These are phyloP conservation scores for Steatornis caripensis DNA, from an alignment of 2,113 vertebrate species.

Conservation along the genomic window DNA sequence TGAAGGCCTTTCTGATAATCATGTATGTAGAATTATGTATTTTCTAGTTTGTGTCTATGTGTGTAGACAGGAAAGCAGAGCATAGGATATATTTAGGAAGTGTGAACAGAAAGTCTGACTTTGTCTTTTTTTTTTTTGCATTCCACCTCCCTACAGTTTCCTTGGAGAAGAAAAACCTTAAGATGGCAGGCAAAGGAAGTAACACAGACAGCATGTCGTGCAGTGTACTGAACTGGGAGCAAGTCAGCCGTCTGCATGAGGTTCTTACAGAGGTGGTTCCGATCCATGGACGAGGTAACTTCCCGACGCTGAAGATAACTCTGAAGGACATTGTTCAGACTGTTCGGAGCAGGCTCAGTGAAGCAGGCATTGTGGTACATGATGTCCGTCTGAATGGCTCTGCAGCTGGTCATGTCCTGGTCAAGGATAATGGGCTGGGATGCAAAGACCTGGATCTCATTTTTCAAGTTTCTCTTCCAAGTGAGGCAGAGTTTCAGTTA, in stretches of 20 bases:
- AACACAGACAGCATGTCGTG: slow-evolving; percentile 64
- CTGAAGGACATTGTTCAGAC: slow-evolving; percentile 93
- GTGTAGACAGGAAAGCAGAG: background rate
- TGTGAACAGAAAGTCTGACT: background rate
- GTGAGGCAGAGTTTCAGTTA: slow-evolving; percentile 85
- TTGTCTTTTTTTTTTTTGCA: background rate
- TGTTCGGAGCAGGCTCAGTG: slow-evolving; percentile 81
- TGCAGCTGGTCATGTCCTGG: slow-evolving; percentile 92
- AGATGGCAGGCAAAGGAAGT: slow-evolving; percentile 76
- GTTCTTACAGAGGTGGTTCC: slow-evolving; percentile 90
- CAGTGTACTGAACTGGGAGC: slow-evolving; percentile 92
- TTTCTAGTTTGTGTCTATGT: background rate
- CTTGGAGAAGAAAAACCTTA: slow-evolving; percentile 28
- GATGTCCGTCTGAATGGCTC: slow-evolving; percentile 94
- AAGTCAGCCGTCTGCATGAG: slow-evolving; percentile 88
- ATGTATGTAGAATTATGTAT: background rate
- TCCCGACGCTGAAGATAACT: slow-evolving; percentile 90
- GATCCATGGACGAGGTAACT: slow-evolving; percentile 93
- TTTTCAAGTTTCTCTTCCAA: slow-evolving; percentile 89
- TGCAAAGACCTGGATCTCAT: slow-evolving; percentile 98
- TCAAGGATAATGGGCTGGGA: slow-evolving; percentile 90
- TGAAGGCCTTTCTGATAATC: background rate
- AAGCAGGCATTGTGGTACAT: slow-evolving; percentile 83
- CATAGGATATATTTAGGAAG: background rate
- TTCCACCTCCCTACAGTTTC: slow-evolving; percentile 29